phyloP scores from a whole-genome alignment of 2,888 invertebrate species.

The Dermolepida albohirtum region DNA sequence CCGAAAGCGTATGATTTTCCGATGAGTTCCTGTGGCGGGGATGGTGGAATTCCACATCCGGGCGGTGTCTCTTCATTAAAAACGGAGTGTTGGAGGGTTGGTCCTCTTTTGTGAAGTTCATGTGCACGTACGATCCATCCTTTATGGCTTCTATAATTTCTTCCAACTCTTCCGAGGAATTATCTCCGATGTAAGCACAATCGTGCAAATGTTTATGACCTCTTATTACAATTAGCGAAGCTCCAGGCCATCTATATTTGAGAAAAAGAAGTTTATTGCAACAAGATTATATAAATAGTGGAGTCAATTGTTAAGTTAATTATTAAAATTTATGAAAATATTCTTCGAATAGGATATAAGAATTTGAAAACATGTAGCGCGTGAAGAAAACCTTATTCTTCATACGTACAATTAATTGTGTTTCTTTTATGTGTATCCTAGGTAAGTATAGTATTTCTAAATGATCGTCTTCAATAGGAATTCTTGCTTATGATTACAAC shows the following conservation, averaged over 20 bases:
- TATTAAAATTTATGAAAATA: too few relatives aligned
- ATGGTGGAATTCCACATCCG: slow-evolving; percentile 74
- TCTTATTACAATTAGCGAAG: slow-evolving; percentile 80
- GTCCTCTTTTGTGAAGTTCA: slow-evolving; percentile 57
- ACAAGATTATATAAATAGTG: too few relatives aligned
- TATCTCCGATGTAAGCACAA: slow-evolving; percentile 84
- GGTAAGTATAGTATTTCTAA: too few relatives aligned
- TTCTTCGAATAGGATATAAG: too few relatives aligned
- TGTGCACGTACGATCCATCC: slow-evolving; percentile 55
- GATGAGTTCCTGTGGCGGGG: slow-evolving; percentile 60
- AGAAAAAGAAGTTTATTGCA: background rate
- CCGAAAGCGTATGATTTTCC: slow-evolving; percentile 52
- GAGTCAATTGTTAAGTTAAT: too few relatives aligned
- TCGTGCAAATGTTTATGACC: slow-evolving; percentile 82
- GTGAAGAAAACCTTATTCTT: too few relatives aligned
- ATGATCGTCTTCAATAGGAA: too few relatives aligned
- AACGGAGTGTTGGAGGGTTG: slow-evolving; percentile 73
- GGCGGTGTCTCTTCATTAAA: slow-evolving; percentile 73
- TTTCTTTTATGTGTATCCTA: too few relatives aligned
- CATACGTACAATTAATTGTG: too few relatives aligned
- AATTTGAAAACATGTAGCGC: too few relatives aligned
- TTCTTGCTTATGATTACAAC: too few relatives aligned
- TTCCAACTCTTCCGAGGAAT: slow-evolving; percentile 81
- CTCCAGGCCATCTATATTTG: slow-evolving; percentile 76
- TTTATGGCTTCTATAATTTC: slow-evolving; percentile 65